phyloP scores from a whole-genome alignment of 2,888 invertebrate genomes.

The Cataglyphis albicans region DNA sequence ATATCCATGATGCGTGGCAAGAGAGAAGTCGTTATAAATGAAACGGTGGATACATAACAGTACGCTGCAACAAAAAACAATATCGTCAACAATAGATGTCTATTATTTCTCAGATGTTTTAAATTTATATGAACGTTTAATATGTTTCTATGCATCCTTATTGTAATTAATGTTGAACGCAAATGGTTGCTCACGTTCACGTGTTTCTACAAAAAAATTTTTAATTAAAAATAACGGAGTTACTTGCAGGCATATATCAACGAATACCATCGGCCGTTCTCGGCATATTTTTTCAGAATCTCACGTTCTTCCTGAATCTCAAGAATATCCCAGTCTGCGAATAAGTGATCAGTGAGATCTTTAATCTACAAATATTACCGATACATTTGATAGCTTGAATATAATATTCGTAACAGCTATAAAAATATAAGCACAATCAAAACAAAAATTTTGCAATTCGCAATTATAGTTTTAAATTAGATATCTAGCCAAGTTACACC shows the following conservation, averaged over 20 bases:
- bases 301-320: conserved; percentile 2
- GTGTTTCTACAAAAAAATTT: not conserved
- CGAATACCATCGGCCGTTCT: conserved; percentile 12
- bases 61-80: not conserved
- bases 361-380: conserved; percentile 35
- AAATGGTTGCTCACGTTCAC: not conserved
- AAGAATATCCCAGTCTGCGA: conserved; percentile 20
- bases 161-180: not conserved
- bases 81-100: not conserved
- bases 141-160: not conserved
- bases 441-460: not conserved
- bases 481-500: not conserved
- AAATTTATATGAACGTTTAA: conserved; percentile 2
- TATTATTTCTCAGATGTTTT: not conserved
- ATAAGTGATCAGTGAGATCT: conserved; percentile 36
- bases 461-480: not conserved
- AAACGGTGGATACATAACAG: not conserved
- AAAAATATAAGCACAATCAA: not conserved
- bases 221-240: not conserved
- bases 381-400: not conserved
- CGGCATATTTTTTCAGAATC: conserved; percentile 32
- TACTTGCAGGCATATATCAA: conserved; percentile 16
- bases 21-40: conserved; percentile 18
- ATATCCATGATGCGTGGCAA: conserved; percentile 16
- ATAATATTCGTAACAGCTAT: not conserved